These are phyloP conservation scores for Archips crataeganus DNA, from an alignment of 2,888 invertebrate genomes.

Conservation along the genomic window DNA sequence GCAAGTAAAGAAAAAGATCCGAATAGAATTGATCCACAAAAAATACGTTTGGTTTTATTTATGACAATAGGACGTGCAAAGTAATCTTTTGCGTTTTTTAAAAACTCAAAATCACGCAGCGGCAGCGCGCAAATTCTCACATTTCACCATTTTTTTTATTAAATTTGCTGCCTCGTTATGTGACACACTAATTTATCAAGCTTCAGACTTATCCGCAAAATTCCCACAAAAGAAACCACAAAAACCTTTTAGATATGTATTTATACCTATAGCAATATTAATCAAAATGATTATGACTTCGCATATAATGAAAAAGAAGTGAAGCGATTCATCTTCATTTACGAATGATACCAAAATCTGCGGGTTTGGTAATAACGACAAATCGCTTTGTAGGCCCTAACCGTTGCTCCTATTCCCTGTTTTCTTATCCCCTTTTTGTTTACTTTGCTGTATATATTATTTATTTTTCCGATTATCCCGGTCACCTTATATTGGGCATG, in stretches of 20 bases:
- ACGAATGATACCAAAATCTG: slow-evolving; percentile 37
- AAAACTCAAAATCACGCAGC: no score
- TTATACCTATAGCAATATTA: slow-evolving; percentile 40
- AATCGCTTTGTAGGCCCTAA: slow-evolving; percentile 35
- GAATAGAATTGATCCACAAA: no score
- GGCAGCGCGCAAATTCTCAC: no score
- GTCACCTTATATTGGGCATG: slow-evolving; percentile 15
- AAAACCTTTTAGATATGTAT: slow-evolving; percentile 30
- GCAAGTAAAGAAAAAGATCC: no score
- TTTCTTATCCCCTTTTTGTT: slow-evolving; percentile 25
- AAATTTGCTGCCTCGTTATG: background rate
- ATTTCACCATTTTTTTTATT: background rate
- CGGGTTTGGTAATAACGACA: slow-evolving; percentile 36
- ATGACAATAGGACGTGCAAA: no score
- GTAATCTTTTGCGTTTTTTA: no score
- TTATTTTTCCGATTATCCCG: slow-evolving; percentile 12
- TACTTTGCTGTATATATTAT: slow-evolving; percentile 19
- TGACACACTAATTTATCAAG: background rate
- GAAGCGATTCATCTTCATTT: slow-evolving; percentile 39
- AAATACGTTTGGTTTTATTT: no score
- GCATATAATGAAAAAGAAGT: slow-evolving; percentile 41
- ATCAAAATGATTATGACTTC: slow-evolving; percentile 38
- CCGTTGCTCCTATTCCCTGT: slow-evolving; percentile 3
- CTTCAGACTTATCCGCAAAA: no score
- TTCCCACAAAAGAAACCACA: slow-evolving; percentile 10